These are phyloP conservation scores for Caloenas nicobarica DNA, from an alignment of 2,113 vertebrate genomes.

Conservation along the genomic window DNA sequence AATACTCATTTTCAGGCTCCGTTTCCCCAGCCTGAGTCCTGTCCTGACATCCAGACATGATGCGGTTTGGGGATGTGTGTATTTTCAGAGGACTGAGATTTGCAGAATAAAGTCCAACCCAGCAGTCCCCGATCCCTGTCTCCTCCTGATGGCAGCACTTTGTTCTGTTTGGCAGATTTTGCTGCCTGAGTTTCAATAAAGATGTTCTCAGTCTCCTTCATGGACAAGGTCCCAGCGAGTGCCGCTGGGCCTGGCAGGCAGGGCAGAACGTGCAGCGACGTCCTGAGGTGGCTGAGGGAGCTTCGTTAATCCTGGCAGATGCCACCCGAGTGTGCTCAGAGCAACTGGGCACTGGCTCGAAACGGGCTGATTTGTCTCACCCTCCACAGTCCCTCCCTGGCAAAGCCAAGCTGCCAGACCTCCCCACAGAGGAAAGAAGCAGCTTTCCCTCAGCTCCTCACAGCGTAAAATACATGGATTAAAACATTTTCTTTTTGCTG, in stretches of 20 bases:
- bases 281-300: neutral
- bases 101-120: neutral
- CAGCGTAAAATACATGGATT: neutral
- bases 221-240: neutral
- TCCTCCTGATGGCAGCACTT: neutral
- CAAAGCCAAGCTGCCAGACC: slow-evolving; percentile 38
- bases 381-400: neutral
- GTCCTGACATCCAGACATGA: neutral
- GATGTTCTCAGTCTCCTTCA: slow-evolving; percentile 25
- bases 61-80: neutral
- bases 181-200: neutral
- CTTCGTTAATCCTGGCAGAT: neutral
- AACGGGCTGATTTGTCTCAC: neutral
- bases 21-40: neutral
- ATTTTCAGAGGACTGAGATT: neutral
- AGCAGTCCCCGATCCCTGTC: neutral
- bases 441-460: neutral
- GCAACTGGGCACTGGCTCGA: neutral
- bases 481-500: neutral
- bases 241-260: slow-evolving; percentile 7
- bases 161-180: neutral
- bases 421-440: neutral
- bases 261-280: neutral
- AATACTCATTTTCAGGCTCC: neutral
- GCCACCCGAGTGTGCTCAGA: neutral